These are phyloP conservation scores for Pygoscelis adeliae DNA, from an alignment of 2,113 vertebrate species.

Conservation along the genomic window DNA sequence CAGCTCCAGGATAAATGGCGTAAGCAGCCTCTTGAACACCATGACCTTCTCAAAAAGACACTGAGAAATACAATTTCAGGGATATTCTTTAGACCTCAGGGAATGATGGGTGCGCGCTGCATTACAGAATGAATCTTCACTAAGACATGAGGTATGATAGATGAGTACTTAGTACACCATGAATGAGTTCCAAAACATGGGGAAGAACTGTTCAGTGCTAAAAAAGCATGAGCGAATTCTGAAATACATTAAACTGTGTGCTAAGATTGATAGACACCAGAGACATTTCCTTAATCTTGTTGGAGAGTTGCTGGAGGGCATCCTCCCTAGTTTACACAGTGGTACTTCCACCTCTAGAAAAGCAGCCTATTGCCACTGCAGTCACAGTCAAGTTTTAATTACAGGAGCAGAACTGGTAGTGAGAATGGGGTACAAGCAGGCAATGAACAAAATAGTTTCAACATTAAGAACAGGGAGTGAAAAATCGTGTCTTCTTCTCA, in stretches of 20 bases:
- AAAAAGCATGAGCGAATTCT: conserved; percentile 39
- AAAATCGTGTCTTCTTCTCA: conserved; percentile 5
- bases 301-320: conserved; percentile 52
- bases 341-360: conserved; percentile 20
- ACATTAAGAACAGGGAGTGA: conserved; percentile 13
- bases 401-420: background rate
- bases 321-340: background rate
- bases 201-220: conserved; percentile 20
- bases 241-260: conserved; percentile 21
- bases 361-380: background rate
- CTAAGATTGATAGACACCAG: conserved; percentile 59
- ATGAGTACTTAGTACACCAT: conserved; percentile 29
- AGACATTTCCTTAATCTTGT: conserved; percentile 58
- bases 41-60: conserved; percentile 1
- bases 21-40: background rate
- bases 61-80: background rate
- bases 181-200: conserved; percentile 42
- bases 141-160: conserved; percentile 9
- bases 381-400: conserved; percentile 24
- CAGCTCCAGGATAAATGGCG: background rate
- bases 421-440: background rate
- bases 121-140: conserved; percentile 32
- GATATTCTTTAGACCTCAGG: background rate
- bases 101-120: conserved; percentile 2
- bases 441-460: background rate